These are phyloP conservation scores for Enteromius trimaculatus DNA, from an alignment of 2,797 vertebrate species.

Conservation along the genomic window DNA sequence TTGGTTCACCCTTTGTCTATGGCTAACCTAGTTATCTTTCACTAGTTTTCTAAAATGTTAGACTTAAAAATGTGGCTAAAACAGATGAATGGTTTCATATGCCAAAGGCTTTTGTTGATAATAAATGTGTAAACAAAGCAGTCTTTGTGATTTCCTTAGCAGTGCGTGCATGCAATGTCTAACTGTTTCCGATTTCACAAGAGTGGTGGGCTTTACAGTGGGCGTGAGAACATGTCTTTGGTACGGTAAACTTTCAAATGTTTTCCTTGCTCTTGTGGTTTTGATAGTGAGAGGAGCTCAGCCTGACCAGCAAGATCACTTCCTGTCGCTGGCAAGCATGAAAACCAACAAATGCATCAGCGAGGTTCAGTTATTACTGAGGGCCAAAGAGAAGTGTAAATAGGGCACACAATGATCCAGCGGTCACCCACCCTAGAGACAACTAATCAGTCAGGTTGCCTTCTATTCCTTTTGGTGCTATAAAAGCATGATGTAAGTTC, in stretches of 20 bases:
- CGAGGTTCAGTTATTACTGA: constrained; percentile 4
- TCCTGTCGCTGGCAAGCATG: constrained; percentile 54
- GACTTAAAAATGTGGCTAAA: background rate
- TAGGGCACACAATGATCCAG: background rate
- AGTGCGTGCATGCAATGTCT: background rate
- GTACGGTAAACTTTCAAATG: background rate
- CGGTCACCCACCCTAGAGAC: background rate
- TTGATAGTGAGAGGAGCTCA: constrained; percentile 45
- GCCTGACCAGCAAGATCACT: constrained; percentile 49
- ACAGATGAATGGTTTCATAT: background rate
- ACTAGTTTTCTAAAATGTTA: background rate
- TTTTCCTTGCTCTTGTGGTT: constrained; percentile 24
- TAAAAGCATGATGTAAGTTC: background rate
- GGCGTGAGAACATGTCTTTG: background rate
- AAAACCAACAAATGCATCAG: constrained; percentile 44
- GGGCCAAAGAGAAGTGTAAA: background rate
- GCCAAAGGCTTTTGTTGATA: background rate
- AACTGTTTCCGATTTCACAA: background rate
- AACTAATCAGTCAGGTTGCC: background rate
- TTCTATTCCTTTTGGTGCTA: background rate
- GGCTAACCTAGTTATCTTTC: background rate
- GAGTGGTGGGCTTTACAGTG: constrained; percentile 32
- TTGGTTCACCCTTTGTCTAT: too few species aligned
- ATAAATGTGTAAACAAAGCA: background rate
- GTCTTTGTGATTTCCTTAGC: background rate